These are phyloP conservation scores for Tetramorium simillimum DNA, from an alignment of 1,140 invertebrate genomes.

Conservation along the genomic window DNA sequence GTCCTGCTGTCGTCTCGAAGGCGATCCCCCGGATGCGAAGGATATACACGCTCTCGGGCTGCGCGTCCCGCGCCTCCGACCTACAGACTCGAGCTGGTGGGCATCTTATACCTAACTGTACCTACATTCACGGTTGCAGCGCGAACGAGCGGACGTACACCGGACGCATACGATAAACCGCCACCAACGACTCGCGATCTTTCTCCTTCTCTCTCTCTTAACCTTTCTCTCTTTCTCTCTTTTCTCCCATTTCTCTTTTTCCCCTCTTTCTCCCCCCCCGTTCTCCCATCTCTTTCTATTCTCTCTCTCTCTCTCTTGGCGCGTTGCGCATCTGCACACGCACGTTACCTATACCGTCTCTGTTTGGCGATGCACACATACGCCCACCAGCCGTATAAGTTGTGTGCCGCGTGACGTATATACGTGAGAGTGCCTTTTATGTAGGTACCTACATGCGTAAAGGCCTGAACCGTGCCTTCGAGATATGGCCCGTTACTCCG, in stretches of 20 bases:
- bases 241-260: not conserved
- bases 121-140: constrained; percentile 76
- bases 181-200: constrained; percentile 37
- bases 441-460: constrained; percentile 78
- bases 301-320: constrained; percentile 14
- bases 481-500: constrained; percentile 83
- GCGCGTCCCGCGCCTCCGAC: constrained; percentile 79
- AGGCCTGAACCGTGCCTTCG: constrained; percentile 76
- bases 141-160: constrained; percentile 72
- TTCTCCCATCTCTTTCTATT: constrained; percentile 45
- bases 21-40: constrained; percentile 79
- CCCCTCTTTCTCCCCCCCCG: not conserved
- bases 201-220: not conserved
- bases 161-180: constrained; percentile 62
- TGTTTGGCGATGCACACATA: constrained; percentile 38
- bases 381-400: constrained; percentile 12
- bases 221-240: not conserved
- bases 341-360: constrained; percentile 30
- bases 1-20: constrained; percentile 80
- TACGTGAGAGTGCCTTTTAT: constrained; percentile 76
- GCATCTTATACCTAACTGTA: constrained; percentile 83
- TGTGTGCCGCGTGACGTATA: constrained; percentile 30
- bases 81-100: constrained; percentile 80
- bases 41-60: constrained; percentile 66
- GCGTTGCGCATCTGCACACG: constrained; percentile 47